Conservation (phyloP, 2,797 vertebrate genomes). For the Urosaurus nigricauda region DNA sequence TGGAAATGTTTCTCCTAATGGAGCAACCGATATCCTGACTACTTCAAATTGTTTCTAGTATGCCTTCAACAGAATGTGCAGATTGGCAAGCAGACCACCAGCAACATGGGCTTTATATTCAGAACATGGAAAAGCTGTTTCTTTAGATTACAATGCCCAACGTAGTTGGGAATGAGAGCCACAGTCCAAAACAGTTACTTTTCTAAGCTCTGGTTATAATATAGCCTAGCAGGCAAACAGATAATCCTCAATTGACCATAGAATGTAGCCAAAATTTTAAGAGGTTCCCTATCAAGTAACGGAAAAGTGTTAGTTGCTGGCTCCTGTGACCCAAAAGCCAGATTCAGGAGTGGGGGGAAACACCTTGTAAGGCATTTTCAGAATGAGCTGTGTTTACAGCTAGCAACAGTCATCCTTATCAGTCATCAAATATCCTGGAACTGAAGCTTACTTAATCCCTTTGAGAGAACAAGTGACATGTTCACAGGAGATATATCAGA, state of each 20-base stretch:
- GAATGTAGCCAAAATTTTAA: slow-evolving; percentile 62
- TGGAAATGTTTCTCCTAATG: background rate
- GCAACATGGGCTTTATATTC: slow-evolving; percentile 31
- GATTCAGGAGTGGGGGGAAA: slow-evolving; percentile 12
- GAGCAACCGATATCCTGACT: background rate
- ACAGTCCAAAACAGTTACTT: too few species aligned
- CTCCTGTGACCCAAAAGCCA: slow-evolving; percentile 61
- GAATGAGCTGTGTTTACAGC: slow-evolving; percentile 76
- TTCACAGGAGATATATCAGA: slow-evolving; percentile 67
- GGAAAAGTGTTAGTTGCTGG: slow-evolving; percentile 70
- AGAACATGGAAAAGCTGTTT: too few species aligned
- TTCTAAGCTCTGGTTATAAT: too few species aligned
- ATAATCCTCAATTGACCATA: slow-evolving; percentile 52
- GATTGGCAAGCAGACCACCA: slow-evolving; percentile 61
- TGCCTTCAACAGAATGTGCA: slow-evolving; percentile 74
- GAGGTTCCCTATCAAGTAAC: slow-evolving; percentile 72
- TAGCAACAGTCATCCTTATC: slow-evolving; percentile 76
- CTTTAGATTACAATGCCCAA: too few species aligned
- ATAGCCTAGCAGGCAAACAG: slow-evolving; percentile 41
- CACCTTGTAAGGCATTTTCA: slow-evolving; percentile 59
- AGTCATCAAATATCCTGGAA: slow-evolving; percentile 77
- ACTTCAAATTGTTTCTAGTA: slow-evolving; percentile 71
- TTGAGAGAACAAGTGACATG: slow-evolving; percentile 76
- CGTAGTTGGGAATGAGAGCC: too few species aligned
- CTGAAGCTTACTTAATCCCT: slow-evolving; percentile 76